Base-by-base conservation (phyloP, 2,113 vertebrate genomes). In the Mus spicilegus region DNA sequence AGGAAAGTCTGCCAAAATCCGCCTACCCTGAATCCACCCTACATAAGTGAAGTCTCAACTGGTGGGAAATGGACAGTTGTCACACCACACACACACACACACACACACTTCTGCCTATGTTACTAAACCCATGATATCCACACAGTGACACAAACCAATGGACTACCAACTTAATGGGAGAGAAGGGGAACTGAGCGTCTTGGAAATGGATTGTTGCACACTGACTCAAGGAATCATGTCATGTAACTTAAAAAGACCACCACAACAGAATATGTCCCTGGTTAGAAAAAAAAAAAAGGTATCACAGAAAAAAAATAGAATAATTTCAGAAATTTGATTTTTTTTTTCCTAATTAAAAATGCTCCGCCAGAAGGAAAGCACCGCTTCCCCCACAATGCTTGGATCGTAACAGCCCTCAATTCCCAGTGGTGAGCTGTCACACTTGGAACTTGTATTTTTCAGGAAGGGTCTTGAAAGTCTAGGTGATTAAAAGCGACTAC, bases 1-100 rank as follows among this genome's bases (percentile, higher is more conserved):
- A 98, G 97, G 98, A 98, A 97, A 97, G 96, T 97, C 97, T 98
- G 98, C 99, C 99, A 98, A 95, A 98, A 97, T 75, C 96, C 98
- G 97, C 92, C 98, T 97, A 92, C 98, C 98, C 98, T 96, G 98
- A 95, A 97, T 98, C 98, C 97, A 95, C 98, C 98, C 98, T 96
- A 98, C 96, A 97, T 98, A 98, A 98, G 97, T 97, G 91, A 98
- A 98, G 98, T 98, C 98, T 96, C 98, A 95, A 96, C 93, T 77
- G 98, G 97, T 96, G 97, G 97, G 97, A 97, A 97, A 98, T 95
- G 97, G 98, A 98, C 96, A 98, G 96, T 97, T 93, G 95, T 90
- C 96, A 97, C 67, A 22, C 7, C 49, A 28, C 13, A 17, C 12
- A 16, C 16, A 33, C 61, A 28, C 7, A 36, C 46, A 80, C 14